Evolutionary conservation across 2,888 invertebrate genomes (phyloP).

Genomic region (Dinocampus coccinellae): DNA sequence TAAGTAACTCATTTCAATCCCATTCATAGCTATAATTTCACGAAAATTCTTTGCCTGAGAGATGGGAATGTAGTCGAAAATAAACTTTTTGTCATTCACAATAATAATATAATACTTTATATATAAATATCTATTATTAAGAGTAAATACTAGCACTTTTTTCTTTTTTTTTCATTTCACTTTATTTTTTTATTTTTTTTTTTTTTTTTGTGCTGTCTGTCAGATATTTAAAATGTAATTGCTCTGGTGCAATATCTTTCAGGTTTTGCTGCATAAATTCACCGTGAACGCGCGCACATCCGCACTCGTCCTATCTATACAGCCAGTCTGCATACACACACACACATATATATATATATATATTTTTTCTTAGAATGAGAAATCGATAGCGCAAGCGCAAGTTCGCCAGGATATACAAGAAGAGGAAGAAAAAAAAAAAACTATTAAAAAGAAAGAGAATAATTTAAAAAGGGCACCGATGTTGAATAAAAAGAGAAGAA

Average conservation of each 20-base stretch:
- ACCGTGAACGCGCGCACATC: constrained; percentile 49
- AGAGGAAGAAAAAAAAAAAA: not conserved
- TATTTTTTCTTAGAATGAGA: not conserved
- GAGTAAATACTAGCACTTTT: too few relatives aligned
- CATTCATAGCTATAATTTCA: not conserved
- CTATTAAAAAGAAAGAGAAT: too few relatives aligned
- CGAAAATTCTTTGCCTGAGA: not conserved
- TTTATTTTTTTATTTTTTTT: too few relatives aligned
- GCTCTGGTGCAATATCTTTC: constrained; percentile 6
- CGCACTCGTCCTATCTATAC: constrained; percentile 57
- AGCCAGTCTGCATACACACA: constrained; percentile 45
- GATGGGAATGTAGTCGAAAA: too few relatives aligned
- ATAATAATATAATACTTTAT: not conserved
- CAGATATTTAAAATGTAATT: not conserved
- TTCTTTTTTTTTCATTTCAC: too few relatives aligned
- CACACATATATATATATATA: not conserved
- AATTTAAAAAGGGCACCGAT: too few relatives aligned
- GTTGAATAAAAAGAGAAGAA: too few relatives aligned
- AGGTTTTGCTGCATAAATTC: constrained; percentile 60
- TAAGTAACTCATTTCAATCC: not conserved
- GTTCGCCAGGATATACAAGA: not conserved
- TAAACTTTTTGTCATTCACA: not conserved
- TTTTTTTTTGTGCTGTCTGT: too few relatives aligned
- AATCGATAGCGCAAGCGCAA: not conserved
- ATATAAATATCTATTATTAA: too few relatives aligned